Percentiles rank a stretch among this genome's conserved stretches.
Evolutionary conservation across 2,797 vertebrate species (phyloP).

Genomic region (Molossus alvarezi): DNA sequence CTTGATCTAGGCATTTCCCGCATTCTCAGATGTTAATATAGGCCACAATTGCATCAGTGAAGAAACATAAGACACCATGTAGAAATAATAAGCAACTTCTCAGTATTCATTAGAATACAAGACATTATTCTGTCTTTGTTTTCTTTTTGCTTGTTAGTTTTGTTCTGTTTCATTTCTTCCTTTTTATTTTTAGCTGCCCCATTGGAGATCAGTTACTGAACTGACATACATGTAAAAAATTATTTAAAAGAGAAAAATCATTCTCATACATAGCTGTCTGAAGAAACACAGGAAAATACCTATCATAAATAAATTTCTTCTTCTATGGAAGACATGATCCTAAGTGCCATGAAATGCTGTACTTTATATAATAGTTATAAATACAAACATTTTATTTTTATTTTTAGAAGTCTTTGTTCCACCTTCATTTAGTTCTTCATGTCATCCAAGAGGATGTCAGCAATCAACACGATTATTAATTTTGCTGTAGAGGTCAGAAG

Average conservation of each 20-base stretch:
- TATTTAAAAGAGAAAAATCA: background rate
- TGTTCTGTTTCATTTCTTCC: too few relatives aligned
- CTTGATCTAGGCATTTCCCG: too few relatives aligned
- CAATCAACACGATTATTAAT: too few relatives aligned
- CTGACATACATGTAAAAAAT: background rate
- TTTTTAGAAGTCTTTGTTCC: too few relatives aligned
- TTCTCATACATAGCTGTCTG: background rate
- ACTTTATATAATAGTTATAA: background rate
- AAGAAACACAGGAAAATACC: background rate
- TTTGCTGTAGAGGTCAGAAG: too few relatives aligned
- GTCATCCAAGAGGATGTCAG: too few relatives aligned
- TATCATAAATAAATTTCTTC: too few relatives aligned
- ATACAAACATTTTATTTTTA: too few relatives aligned
- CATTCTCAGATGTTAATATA: too few relatives aligned
- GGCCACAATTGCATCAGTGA: background rate
- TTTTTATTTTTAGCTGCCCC: background rate
- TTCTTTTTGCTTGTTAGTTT: too few relatives aligned
- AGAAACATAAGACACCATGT: background rate
- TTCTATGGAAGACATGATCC: background rate
- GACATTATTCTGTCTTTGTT: background rate
- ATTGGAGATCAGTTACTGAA: background rate
- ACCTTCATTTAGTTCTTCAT: too few relatives aligned
- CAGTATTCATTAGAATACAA: background rate
- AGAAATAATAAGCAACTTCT: background rate
- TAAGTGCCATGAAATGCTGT: background rate